phyloP scores from a whole-genome alignment of 1,140 invertebrate genomes.

The Chironomus tepperi region DNA sequence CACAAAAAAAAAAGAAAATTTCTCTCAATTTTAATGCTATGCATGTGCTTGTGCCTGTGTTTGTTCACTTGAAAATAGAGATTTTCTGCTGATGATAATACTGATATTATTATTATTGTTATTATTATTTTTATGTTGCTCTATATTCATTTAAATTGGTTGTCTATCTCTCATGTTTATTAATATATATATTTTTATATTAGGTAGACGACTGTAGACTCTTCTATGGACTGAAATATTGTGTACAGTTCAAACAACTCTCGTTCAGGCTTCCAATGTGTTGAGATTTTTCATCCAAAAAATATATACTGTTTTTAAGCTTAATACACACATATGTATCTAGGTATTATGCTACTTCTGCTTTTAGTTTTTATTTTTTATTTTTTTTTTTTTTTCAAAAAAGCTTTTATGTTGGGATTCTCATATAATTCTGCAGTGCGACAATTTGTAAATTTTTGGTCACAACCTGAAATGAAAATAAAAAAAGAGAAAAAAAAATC shows the following conservation, averaged over 20 bases:
- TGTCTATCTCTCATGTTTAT: slow-evolving; percentile 8
- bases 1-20: too few species aligned
- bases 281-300: too few species aligned
- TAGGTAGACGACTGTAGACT: not conserved
- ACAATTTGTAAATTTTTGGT: slow-evolving; percentile 22
- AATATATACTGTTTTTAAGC: too few species aligned
- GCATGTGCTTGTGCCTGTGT: not conserved
- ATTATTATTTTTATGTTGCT: not conserved
- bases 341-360: too few species aligned
- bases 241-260: not conserved
- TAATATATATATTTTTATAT: slow-evolving; percentile 10
- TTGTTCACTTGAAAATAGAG: not conserved
- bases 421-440: slow-evolving; percentile 12
- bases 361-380: too few species aligned
- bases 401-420: not conserved
- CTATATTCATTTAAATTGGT: slow-evolving; percentile 2
- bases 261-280: not conserved
- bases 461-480: slow-evolving; percentile 17
- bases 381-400: too few species aligned
- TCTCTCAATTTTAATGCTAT: not conserved
- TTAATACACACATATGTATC: too few species aligned
- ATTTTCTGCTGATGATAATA: slow-evolving; percentile 8
- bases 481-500: not conserved
- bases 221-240: not conserved
- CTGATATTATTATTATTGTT: not conserved